Base-by-base conservation (phyloP, 2,888 invertebrate species). In the Siphonodentalium dalli region DNA sequence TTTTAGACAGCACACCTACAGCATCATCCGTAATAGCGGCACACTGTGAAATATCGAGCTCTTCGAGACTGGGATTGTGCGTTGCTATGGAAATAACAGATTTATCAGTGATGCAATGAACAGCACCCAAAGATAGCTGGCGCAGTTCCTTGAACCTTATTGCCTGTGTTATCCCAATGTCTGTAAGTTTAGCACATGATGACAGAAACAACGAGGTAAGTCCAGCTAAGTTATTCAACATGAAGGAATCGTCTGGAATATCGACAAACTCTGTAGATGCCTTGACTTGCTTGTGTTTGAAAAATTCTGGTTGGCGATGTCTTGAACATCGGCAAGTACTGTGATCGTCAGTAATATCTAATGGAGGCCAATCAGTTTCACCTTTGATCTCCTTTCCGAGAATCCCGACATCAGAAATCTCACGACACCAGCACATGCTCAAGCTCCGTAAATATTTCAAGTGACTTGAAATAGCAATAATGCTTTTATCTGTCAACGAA, bases 1-100 rank as follows among this genome's bases (percentile, higher is more conserved):
- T 81, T 34, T 77, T 80, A 1, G 84, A 80, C 1, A 87, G 70
- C 29, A 81, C 77, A 34, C 82, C 78, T 28, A 87, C 82, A 1
- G 85, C 87, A 58, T 85, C 85, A 79, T 90, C 90, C 63, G 87
- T 88, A 34, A 89, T 85, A 69, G 87, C 87, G 63, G 85, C 86
- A 77, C 89, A 90, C 73, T 88, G 87, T 54, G 85, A 86, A 18
- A 90, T 79, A 33, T 55, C 62, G 8, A 90, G 79, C 62, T 85
- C 85, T 77, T 90, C 89, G 66, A 90, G 85, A 61, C 89, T 87
- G 26, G 88, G 87, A 76, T 89, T 89, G 70, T 87, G 87, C 56
- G 80, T 83, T 7, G 87, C 87, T 57, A 90, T 79, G 59, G 86
- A 82, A 59, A 85, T 84, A 62, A 90, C 84, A 33, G 89, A 89